Conservation (phyloP, 2,113 vertebrate genomes). For the Barnardius zonarius region DNA sequence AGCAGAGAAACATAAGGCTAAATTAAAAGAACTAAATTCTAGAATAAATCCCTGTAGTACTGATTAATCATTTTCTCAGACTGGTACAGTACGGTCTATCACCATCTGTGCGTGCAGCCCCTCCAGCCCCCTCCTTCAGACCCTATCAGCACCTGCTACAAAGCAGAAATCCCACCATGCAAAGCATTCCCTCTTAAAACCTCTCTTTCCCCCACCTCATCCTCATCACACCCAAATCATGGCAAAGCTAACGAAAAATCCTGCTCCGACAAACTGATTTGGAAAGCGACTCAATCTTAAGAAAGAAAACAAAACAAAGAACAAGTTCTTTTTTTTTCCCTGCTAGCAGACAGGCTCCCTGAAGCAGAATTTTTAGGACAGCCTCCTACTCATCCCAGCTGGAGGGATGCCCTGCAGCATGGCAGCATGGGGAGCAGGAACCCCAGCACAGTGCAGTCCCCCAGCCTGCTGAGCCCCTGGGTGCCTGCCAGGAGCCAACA, state of each 20-base stretch:
- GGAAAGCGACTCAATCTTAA: neutral
- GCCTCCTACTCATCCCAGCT: neutral
- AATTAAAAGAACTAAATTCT: constrained; percentile 19
- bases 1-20: constrained; percentile 49
- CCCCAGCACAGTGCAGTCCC: rapidly evolving
- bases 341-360: neutral
- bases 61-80: constrained; percentile 58
- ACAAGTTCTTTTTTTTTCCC: neutral
- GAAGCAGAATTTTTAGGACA: neutral
- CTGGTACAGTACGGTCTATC: constrained; percentile 7
- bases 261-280: neutral
- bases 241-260: neutral
- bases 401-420: neutral
- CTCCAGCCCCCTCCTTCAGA: constrained; percentile 6
- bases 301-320: neutral
- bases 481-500: neutral
- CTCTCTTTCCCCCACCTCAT: neutral
- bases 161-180: neutral
- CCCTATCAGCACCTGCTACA: neutral
- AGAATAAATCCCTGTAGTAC: constrained; percentile 28
- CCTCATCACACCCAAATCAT: neutral
- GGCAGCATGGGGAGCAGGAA: neutral
- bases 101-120: constrained; percentile 26
- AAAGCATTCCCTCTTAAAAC: neutral
- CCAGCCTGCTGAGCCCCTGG: rapidly evolving